phyloP scores from a whole-genome alignment of 2,113 vertebrate species.

The Spea bombifrons region DNA sequence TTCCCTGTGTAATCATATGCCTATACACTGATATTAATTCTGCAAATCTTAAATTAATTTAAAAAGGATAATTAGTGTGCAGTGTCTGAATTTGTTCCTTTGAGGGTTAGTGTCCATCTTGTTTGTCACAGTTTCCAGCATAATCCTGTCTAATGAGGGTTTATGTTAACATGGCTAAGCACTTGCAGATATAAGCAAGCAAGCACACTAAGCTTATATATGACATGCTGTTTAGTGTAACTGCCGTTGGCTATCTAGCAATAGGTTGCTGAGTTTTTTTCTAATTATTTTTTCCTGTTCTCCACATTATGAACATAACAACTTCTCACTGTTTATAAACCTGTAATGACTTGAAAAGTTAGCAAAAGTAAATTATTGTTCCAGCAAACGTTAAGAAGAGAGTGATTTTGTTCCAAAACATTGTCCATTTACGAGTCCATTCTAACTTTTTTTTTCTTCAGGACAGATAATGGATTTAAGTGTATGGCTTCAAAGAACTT shows the following conservation, averaged over 20 bases:
- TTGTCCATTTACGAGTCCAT: neutral
- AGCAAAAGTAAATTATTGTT: neutral
- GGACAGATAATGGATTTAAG: neutral
- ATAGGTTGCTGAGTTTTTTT: conserved; percentile 58
- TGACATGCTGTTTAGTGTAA: conserved; percentile 76
- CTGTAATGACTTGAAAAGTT: neutral
- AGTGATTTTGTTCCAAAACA: neutral
- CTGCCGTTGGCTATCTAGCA: conserved; percentile 76
- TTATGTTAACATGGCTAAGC: conserved; percentile 95
- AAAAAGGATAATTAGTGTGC: conserved; percentile 76
- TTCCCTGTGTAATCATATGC: conserved; percentile 51
- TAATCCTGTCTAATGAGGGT: conserved; percentile 96
- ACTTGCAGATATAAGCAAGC: conserved; percentile 73
- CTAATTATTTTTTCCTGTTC: conserved; percentile 65
- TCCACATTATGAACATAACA: conserved; percentile 18
- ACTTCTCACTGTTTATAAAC: neutral
- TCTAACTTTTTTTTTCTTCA: neutral
- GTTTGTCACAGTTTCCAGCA: conserved; percentile 82
- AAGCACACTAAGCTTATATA: conserved; percentile 78
- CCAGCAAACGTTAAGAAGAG: neutral
- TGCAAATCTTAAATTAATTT: conserved; percentile 68
- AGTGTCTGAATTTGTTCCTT: conserved; percentile 71
- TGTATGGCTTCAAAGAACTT: neutral
- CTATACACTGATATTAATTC: conserved; percentile 48
- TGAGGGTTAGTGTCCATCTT: conserved; percentile 84